These are phyloP conservation scores for Eremobia ochroleuca DNA, from an alignment of 2,888 invertebrate genomes.

Conservation along the genomic window DNA sequence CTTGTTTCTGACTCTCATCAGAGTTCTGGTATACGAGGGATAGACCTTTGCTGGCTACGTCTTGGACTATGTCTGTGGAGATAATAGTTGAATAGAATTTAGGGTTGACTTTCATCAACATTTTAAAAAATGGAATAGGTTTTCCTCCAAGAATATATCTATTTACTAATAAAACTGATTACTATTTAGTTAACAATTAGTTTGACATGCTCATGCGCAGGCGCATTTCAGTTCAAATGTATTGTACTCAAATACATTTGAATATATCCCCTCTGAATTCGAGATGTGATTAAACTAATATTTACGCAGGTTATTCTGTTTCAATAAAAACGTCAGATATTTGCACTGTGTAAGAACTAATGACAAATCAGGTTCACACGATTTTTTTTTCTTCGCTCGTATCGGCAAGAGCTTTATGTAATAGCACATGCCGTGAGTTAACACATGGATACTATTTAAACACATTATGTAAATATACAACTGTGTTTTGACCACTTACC, in stretches of 20 bases:
- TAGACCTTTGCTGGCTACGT: slow-evolving; percentile 97
- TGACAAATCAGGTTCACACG: no score
- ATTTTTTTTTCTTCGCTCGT: background rate
- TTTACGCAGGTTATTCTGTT: background rate
- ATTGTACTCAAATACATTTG: background rate
- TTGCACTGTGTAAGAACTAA: no score
- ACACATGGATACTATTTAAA: background rate
- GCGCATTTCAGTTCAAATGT: background rate
- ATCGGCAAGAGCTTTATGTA: background rate
- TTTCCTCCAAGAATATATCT: background rate
- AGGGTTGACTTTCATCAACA: no score
- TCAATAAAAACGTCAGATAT: background rate
- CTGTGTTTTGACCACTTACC: slow-evolving; percentile 89
- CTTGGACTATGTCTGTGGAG: slow-evolving; percentile 96
- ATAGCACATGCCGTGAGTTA: background rate
- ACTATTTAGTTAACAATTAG: no score
- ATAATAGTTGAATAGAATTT: background rate
- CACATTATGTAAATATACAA: background rate
- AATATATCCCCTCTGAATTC: background rate
- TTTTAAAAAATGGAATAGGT: background rate
- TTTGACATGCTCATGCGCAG: no score
- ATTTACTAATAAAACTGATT: background rate
- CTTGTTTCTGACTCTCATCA: slow-evolving; percentile 93
- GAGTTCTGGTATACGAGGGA: slow-evolving; percentile 97
- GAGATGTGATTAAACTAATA: background rate